Evolutionary conservation across 2,888 invertebrate species (phyloP).

Genomic region (Asteroscopus sphinx): DNA sequence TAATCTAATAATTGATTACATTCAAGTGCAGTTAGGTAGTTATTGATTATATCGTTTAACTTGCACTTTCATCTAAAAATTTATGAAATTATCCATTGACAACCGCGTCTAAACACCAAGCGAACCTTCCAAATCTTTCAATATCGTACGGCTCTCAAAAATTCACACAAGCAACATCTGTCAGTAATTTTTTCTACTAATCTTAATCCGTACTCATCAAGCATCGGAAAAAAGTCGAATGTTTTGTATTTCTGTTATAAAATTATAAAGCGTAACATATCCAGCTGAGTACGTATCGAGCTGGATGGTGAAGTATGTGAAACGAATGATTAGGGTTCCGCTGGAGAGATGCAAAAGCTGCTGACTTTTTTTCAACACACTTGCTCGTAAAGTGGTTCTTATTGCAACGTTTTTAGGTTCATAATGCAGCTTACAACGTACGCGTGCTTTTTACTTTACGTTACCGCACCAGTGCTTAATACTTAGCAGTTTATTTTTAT

Average conservation of each 20-base stretch:
- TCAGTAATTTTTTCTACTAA: slow-evolving; percentile 58
- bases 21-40: no score
- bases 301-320: slow-evolving; percentile 64
- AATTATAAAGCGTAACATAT: slow-evolving; percentile 73
- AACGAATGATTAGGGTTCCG: slow-evolving; percentile 59
- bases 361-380: no score
- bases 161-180: slow-evolving; percentile 65
- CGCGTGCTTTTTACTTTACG: no score
- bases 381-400: neutral
- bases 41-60: no score
- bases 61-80: neutral
- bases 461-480: no score
- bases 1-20: no score
- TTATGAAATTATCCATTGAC: slow-evolving; percentile 36
- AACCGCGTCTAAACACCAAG: slow-evolving; percentile 38
- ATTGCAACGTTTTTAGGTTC: no score
- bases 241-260: slow-evolving; percentile 71
- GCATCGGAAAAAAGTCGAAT: slow-evolving; percentile 71
- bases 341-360: neutral
- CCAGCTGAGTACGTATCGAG: slow-evolving; percentile 79
- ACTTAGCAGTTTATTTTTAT: no score
- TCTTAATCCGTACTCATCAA: slow-evolving; percentile 74
- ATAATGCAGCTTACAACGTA: no score
- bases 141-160: slow-evolving; percentile 42
- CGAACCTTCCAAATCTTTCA: slow-evolving; percentile 21